Evolutionary conservation across 1,140 invertebrate species (phyloP), one percentile per base, ranked within the genome.

Genomic region (Bradysia coprophila): DNA sequence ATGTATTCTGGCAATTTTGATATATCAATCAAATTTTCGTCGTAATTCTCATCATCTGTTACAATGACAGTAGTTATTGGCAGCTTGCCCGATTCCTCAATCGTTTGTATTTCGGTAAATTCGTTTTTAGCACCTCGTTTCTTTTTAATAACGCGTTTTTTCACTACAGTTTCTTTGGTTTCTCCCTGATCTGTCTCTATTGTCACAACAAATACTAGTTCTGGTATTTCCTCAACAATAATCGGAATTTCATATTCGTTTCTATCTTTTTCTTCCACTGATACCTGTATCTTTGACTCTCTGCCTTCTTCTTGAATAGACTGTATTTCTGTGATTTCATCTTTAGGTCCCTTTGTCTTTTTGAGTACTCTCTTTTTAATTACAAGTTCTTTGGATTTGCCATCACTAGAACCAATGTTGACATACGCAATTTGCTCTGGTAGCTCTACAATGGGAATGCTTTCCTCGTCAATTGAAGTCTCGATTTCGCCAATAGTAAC

Each of bases 61-160:
- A n/a, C n/a, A n/a, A n/a, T n/a, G n/a, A 40, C 20, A 16, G 38
- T 40, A 1, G 46, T 51, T 15, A 51, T 21, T 9, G 42, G 20
- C 6, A 47, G 22, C 4, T 33, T 49, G 2, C 46, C 20, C 45
- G 64, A 57, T 49, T 64, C 60, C 46, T 65, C 62, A 21, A 64
- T 42, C 11, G 62, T 61, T 46, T 52, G 48, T 42, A 65, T 57
- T 53, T 63, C 57, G 41, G 56, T 59, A 40, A 51, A 53, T 51
- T 63, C 52, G 42, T 44, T 32, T 39, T 49, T 49, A 38, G 6
- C 43, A 40, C 41, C 38, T 21, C 40, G 21, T 8, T 46, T 48
- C 38, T 56, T 66, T 43, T 58, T 61, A 19, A 55, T 57, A 41
- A 51, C 54, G 34, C 53, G 38, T 3, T 52, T 61, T 51, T 60